phyloP scores from a whole-genome alignment of 2,888 invertebrate genomes.

The Nomada goodeniana region DNA sequence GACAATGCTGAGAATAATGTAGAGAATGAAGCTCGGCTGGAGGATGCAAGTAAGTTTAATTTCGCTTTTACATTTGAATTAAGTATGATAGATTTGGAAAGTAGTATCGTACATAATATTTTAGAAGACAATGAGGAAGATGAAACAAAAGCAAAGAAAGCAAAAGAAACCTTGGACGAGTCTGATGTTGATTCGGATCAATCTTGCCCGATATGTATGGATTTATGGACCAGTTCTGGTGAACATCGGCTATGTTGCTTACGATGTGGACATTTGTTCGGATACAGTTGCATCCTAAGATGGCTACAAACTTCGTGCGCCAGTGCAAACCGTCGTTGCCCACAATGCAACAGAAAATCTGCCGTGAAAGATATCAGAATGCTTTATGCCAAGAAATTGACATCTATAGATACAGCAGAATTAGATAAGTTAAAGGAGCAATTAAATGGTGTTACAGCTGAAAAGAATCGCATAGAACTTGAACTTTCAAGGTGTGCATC shows the following conservation, averaged over 20 bases:
- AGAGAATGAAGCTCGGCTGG: constrained; percentile 7
- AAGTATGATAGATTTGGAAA: not conserved
- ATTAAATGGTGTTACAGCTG: constrained; percentile 86
- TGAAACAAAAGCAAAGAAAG: constrained; percentile 29
- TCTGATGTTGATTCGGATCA: constrained; percentile 86
- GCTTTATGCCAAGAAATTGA: constrained; percentile 91
- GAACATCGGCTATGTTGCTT: constrained; percentile 94
- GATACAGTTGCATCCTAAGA: constrained; percentile 90
- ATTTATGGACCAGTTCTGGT: constrained; percentile 94
- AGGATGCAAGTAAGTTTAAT: constrained; percentile 26
- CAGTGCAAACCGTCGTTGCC: constrained; percentile 89
- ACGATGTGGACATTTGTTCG: constrained; percentile 97
- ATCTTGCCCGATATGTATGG: constrained; percentile 95
- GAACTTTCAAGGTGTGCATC: constrained; percentile 87
- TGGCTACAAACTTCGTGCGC: constrained; percentile 88
- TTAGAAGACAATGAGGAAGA: constrained; percentile 35
- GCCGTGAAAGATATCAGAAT: constrained; percentile 89
- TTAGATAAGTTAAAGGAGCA: constrained; percentile 87
- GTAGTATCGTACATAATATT: not conserved
- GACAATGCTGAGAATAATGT: constrained; percentile 25
- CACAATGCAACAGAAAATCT: constrained; percentile 94
- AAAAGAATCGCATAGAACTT: constrained; percentile 86
- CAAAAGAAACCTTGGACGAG: constrained; percentile 57
- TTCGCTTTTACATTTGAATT: not conserved
- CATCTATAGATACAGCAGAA: constrained; percentile 92